Conservation (phyloP, 2,113 vertebrate species). For the Corapipo altera region DNA sequence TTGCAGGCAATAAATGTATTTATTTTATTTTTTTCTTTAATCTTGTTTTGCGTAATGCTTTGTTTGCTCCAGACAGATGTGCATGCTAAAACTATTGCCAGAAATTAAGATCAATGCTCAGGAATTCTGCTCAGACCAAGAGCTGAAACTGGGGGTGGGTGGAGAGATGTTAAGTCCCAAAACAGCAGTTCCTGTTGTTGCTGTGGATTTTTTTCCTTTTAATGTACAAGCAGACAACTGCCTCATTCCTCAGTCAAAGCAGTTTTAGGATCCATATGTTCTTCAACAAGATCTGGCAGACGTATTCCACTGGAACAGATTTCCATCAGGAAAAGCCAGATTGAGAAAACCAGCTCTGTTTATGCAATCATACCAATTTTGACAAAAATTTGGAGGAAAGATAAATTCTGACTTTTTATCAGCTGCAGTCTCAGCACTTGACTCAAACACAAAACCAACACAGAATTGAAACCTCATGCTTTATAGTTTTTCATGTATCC, state of each 20-base stretch:
- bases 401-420: background rate
- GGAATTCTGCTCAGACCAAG: background rate
- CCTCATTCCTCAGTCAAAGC: background rate
- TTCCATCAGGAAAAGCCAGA: constrained; percentile 7
- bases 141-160: background rate
- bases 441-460: background rate
- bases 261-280: background rate
- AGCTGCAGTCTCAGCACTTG: background rate
- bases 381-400: background rate
- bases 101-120: background rate
- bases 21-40: background rate
- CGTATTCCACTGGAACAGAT: background rate
- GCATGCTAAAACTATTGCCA: background rate
- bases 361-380: background rate
- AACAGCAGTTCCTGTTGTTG: background rate
- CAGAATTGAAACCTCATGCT: background rate
- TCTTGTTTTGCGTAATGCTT: background rate
- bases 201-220: background rate
- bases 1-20: background rate
- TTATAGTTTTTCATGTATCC: background rate
- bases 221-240: background rate
- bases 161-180: background rate
- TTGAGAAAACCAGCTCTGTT: constrained; percentile 1
- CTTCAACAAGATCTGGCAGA: background rate
- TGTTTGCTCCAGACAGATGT: background rate